Evolutionary conservation across 2,888 invertebrate genomes (phyloP).

Genomic region (Galerucella nymphaeae): DNA sequence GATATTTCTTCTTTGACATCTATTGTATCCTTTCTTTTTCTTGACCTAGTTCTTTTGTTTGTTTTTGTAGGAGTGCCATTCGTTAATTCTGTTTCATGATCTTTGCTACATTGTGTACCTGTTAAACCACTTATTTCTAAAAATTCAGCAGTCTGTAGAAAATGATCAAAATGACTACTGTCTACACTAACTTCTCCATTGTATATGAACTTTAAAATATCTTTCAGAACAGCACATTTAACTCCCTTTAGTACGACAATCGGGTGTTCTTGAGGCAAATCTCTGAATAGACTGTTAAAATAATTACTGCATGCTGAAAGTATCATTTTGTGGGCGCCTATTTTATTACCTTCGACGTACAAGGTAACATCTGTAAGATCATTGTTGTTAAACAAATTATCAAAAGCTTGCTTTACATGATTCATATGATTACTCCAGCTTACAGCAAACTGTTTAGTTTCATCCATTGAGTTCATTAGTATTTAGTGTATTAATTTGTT

Average conservation of each 20-base stretch:
- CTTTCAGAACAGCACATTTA: slow-evolving; percentile 72
- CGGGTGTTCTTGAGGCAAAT: slow-evolving; percentile 77
- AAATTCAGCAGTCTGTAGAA: slow-evolving; percentile 73
- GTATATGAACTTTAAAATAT: slow-evolving; percentile 76
- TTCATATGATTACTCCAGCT: slow-evolving; percentile 89
- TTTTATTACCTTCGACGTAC: slow-evolving; percentile 85
- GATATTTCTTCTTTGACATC: slow-evolving; percentile 12
- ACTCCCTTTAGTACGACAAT: slow-evolving; percentile 77
- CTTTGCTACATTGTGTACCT: slow-evolving; percentile 30
- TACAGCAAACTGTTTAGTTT: slow-evolving; percentile 77
- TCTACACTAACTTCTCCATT: slow-evolving; percentile 77
- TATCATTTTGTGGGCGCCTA: slow-evolving; percentile 87
- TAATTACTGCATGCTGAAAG: slow-evolving; percentile 87
- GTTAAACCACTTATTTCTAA: slow-evolving; percentile 74
- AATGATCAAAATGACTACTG: slow-evolving; percentile 72
- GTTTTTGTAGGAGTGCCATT: slow-evolving; percentile 23
- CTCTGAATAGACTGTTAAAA: slow-evolving; percentile 69
- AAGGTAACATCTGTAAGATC: slow-evolving; percentile 86
- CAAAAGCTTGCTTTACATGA: slow-evolving; percentile 84
- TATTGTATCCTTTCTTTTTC: slow-evolving; percentile 22
- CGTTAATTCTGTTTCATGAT: slow-evolving; percentile 14
- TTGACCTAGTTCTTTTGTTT: slow-evolving; percentile 23
- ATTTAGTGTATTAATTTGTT: slow-evolving; percentile 1
- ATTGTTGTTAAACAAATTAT: slow-evolving; percentile 75
- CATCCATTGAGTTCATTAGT: slow-evolving; percentile 30